Conservation (phyloP, 2,888 invertebrate species). For the Schrankia costaestrigalis region DNA sequence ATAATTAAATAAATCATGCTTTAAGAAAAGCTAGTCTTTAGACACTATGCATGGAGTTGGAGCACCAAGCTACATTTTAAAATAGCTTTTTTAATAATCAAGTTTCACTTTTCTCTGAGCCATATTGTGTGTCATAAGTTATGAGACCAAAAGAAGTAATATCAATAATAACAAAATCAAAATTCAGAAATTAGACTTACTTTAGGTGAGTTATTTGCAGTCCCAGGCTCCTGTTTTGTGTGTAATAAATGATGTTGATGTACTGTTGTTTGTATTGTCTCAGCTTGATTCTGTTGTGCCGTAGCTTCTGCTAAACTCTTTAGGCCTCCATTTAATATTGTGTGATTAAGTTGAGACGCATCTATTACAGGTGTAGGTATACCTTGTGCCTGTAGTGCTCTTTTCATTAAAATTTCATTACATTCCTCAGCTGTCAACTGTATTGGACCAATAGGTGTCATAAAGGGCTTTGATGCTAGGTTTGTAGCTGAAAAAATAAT, state of each 20-base stretch:
- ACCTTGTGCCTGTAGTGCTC: slow-evolving; percentile 84
- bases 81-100: too few species aligned
- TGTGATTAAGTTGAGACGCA: slow-evolving; percentile 70
- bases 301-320: slow-evolving; percentile 67
- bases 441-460: slow-evolving; percentile 86
- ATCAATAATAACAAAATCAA: not conserved
- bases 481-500: slow-evolving; percentile 57
- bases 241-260: slow-evolving; percentile 76
- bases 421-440: slow-evolving; percentile 89
- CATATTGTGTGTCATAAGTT: too few species aligned
- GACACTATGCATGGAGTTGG: too few species aligned
- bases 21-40: too few species aligned
- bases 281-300: slow-evolving; percentile 55
- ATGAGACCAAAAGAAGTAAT: not conserved
- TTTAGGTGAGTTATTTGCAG: slow-evolving; percentile 79
- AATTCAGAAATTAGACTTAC: slow-evolving; percentile 43
- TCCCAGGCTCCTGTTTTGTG: slow-evolving; percentile 81
- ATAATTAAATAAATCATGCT: too few species aligned
- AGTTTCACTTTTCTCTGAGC: too few species aligned
- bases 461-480: slow-evolving; percentile 81
- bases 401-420: slow-evolving; percentile 88
- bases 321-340: slow-evolving; percentile 65
- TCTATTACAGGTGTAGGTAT: slow-evolving; percentile 76
- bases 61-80: too few species aligned
- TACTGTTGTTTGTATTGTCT: slow-evolving; percentile 59